phyloP scores from a whole-genome alignment of 2,797 vertebrate species.

The Erethizon dorsatum region DNA sequence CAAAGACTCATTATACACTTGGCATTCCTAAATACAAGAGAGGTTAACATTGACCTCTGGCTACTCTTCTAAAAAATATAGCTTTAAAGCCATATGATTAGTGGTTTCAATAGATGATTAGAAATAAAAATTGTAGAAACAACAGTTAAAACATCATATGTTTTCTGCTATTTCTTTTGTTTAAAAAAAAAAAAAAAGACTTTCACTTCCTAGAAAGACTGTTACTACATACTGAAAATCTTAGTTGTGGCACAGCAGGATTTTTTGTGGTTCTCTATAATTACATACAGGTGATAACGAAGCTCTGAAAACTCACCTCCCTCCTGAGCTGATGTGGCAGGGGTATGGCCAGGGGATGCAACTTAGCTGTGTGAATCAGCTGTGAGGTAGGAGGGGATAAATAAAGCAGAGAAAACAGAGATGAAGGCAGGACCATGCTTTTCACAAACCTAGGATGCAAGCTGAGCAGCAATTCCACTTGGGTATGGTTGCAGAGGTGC shows the following conservation, averaged over 20 bases:
- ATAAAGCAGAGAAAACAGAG: constrained; percentile 42
- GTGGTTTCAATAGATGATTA: constrained; percentile 26
- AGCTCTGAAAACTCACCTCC: neutral
- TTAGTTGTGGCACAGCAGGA: neutral
- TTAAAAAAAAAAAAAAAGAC: neutral
- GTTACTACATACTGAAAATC: neutral
- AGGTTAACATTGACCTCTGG: constrained; percentile 21
- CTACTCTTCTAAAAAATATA: neutral
- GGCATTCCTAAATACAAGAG: neutral
- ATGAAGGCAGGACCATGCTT: neutral
- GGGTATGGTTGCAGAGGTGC: neutral
- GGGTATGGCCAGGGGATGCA: neutral
- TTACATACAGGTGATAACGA: neutral
- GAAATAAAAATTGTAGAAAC: constrained; percentile 46
- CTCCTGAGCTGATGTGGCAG: neutral
- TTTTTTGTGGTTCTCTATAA: constrained; percentile 50
- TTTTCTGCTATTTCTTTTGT: constrained; percentile 18
- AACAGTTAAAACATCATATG: neutral
- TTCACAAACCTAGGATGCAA: neutral
- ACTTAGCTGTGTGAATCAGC: neutral
- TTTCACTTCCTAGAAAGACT: constrained; percentile 21
- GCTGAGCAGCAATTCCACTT: neutral
- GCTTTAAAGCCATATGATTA: constrained; percentile 8
- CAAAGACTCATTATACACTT: constrained; percentile 30
- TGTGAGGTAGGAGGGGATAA: neutral